Evolutionary conservation across 2,888 invertebrate genomes (phyloP), one percentile per base, ranked within the genome.

Genomic region (Platynereis dumerilii): DNA sequence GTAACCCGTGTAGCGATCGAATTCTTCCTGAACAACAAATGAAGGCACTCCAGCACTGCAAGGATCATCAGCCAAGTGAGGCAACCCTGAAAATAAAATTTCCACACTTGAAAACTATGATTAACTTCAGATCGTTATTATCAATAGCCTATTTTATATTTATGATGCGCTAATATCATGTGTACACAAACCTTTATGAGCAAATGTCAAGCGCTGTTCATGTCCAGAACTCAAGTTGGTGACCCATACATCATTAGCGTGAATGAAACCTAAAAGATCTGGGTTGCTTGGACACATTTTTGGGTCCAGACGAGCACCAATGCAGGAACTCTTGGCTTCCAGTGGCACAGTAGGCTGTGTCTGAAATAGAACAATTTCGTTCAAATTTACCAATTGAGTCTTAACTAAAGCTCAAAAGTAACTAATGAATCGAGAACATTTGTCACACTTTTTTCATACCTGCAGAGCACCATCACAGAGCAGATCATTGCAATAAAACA

Each of bases 21-120:
- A 97, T 86, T 99, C 99, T 83, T 99, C 99, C 84, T 98, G 98
- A 83, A 96, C 95, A 0, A 99, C 95, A 85, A 97, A 99, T 1
- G 96, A 95, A 0, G 99, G 96, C n/a, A 94, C 91, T 0, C 98
- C 98, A 0, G 96, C 94, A 65, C 77, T 78, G 45, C 72, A 44
- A 3, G 78, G 76, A 60, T 80, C 77, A 26, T 76, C 74, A 28
- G 71, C 70, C 69, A 91, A 82, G 12, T 29, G 2, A 29, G 39
- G 22, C 28, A 54, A 20, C 59, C 59, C 53, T 55, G 52, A 12
- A 48, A 58, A 52, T 7, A 56, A 56, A 52, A 52, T n/a, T 48
- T 10, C n/a, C 22, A n/a, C 3, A 20, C 48, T 20, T 3, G 7
- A 3, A 48, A 17, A 48, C 48, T 3, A 48, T 48, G n/a, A 48